phyloP scores from a whole-genome alignment of 2,888 invertebrate species.

The Alviniconcha strummeri region DNA sequence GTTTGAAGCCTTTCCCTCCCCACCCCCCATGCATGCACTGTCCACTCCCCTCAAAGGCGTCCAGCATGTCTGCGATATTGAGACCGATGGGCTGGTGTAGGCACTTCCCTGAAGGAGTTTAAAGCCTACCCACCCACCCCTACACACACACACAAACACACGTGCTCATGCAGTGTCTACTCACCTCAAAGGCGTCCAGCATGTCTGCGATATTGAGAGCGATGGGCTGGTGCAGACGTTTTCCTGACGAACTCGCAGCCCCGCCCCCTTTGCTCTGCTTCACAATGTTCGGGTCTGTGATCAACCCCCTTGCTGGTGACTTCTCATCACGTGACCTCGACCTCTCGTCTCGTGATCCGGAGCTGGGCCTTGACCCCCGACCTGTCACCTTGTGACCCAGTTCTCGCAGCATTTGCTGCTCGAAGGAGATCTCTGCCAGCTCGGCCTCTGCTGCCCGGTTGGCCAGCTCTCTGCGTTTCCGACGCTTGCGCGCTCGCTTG shows the following conservation, averaged over 20 bases:
- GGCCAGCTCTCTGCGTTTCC: constrained; percentile 67
- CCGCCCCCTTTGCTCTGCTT: constrained; percentile 76
- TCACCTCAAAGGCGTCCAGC: constrained; percentile 69
- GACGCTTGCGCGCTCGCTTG: constrained; percentile 60
- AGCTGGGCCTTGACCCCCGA: constrained; percentile 32
- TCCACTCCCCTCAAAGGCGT: constrained; percentile 64
- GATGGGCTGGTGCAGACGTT: constrained; percentile 69
- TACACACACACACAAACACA: not conserved
- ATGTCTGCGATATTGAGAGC: constrained; percentile 68
- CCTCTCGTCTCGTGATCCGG: constrained; percentile 18
- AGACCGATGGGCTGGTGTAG: constrained; percentile 69
- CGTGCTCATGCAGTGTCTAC: not conserved
- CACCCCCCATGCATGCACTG: not conserved
- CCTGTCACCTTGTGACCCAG: constrained; percentile 58
- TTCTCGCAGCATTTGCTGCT: constrained; percentile 70
- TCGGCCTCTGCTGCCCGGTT: constrained; percentile 71
- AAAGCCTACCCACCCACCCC: not conserved
- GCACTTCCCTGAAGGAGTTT: constrained; percentile 50
- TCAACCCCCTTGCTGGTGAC: constrained; percentile 36
- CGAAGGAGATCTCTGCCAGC: constrained; percentile 71
- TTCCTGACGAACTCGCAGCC: constrained; percentile 73
- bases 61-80: constrained; percentile 69
- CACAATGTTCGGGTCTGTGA: constrained; percentile 38
- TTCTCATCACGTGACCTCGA: constrained; percentile 18
- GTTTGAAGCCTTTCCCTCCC: too few species aligned